Base-by-base conservation (phyloP, 2,113 vertebrate genomes). In the Brachypteracias leptosomus region DNA sequence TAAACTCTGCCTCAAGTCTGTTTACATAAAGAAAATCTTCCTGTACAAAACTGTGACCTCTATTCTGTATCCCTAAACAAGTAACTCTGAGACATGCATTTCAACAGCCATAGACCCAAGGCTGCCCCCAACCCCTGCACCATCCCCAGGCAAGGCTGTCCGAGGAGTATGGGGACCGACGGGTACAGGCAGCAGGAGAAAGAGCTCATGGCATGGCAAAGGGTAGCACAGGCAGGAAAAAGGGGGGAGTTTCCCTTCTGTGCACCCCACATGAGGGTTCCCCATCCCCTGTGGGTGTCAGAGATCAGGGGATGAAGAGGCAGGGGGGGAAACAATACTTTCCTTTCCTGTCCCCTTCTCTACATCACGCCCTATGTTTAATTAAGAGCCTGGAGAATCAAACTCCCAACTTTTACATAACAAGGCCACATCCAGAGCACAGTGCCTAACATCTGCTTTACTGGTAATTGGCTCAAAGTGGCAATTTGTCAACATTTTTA, bases 131-230 rank as follows among this genome's bases (percentile, higher is more conserved):
- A 7, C 2, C 29, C 44, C 52, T 57, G n/a, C 3, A 2, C 36
- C 19, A 58, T 3, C 35, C 28, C 10, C 52, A 57, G 24, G 6
- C 5, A 3, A n/a, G 40, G 70, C 25, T 89, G 88, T 25, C 24
- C 54, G n/a, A 31, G 59, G 6, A 55, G 2, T 6, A 0, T 0
- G 21, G 42, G 33, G 44, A 61, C 74, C 3, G 7, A 8, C 0
- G 5, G 62, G 49, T 47, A 63, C 51, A 61, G 36, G 33, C 9
- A 6, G 76, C 15, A 49, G 71, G 8, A 84, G 29, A 21, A 28
- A 44, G 20, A 71, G 47, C 22, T 52, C 38, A 9, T 18, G 18
- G 20, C 1, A 2, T 19, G 28, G 31, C 12, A 51, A 51, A 63
- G 40, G 13, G 38, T 25, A n/a, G 31, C 38, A 62, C 0, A 38